Conservation (phyloP, 2,888 invertebrate species). For the Digitonthophagus gazella region DNA sequence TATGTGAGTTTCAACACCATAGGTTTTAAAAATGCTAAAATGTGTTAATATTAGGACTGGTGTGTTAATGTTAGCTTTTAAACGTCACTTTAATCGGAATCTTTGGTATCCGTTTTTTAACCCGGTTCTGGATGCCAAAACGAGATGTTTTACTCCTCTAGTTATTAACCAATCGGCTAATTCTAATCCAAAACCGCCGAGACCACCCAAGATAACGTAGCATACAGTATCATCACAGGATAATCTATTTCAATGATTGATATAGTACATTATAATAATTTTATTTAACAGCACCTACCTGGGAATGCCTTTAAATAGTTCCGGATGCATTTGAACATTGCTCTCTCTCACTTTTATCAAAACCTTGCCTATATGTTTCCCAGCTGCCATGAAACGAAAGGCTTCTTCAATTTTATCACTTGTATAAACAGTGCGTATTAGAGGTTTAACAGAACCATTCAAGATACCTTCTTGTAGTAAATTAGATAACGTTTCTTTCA, state of each 20-base stretch:
- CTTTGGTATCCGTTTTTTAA: conserved; percentile 87
- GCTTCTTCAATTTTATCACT: conserved; percentile 69
- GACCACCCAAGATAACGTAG: conserved; percentile 58
- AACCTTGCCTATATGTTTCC: conserved; percentile 81
- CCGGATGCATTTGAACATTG: no score
- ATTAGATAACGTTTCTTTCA: conserved; percentile 11
- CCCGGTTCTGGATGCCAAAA: conserved; percentile 80
- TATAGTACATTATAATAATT: no score
- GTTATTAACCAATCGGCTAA: conserved; percentile 81
- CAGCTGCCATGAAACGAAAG: conserved; percentile 63
- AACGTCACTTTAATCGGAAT: conserved; percentile 61
- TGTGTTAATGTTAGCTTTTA: background rate
- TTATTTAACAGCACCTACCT: no score
- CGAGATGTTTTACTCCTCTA: conserved; percentile 74
- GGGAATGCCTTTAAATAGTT: background rate
- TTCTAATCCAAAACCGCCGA: conserved; percentile 92
- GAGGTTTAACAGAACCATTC: conserved; percentile 66
- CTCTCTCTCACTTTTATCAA: conserved; percentile 47
- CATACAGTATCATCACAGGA: background rate
- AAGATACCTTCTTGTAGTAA: conserved; percentile 28
- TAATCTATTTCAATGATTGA: no score
- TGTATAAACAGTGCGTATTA: conserved; percentile 63
- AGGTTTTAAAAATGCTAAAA: conserved; percentile 60
- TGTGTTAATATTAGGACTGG: background rate
- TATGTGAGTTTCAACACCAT: conserved; percentile 57